Evolutionary conservation across 2,113 vertebrate species (phyloP).

Genomic region (Platycercus adscitus): DNA sequence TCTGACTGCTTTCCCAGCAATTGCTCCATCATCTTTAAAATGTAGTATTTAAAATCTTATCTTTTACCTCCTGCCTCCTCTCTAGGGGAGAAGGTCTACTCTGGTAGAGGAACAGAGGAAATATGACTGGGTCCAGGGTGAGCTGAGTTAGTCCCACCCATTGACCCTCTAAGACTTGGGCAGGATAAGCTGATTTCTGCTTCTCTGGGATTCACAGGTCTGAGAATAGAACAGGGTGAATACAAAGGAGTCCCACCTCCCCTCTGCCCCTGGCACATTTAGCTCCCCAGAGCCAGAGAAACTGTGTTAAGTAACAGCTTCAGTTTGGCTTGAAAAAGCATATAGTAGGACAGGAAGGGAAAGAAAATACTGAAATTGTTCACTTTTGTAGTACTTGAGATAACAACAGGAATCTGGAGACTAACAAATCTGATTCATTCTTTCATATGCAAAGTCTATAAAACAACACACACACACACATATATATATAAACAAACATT

Average conservation of each 20-base stretch:
- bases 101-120: background rate
- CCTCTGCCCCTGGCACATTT: background rate
- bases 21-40: background rate
- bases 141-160: background rate
- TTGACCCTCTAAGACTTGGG: background rate
- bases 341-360: background rate
- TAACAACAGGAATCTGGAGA: background rate
- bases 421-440: background rate
- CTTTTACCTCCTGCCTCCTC: background rate
- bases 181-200: background rate
- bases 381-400: background rate
- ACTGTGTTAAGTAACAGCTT: background rate
- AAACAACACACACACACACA: background rate
- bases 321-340: background rate
- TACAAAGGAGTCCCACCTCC: background rate
- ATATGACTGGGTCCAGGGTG: background rate
- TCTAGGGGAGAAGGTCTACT: background rate
- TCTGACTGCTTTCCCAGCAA: background rate
- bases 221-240: background rate
- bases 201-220: background rate
- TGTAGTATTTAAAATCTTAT: background rate
- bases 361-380: background rate
- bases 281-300: background rate
- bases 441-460: background rate
- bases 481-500: background rate